Base-by-base conservation (phyloP, 2,113 vertebrate species). In the Sprattus sprattus region DNA sequence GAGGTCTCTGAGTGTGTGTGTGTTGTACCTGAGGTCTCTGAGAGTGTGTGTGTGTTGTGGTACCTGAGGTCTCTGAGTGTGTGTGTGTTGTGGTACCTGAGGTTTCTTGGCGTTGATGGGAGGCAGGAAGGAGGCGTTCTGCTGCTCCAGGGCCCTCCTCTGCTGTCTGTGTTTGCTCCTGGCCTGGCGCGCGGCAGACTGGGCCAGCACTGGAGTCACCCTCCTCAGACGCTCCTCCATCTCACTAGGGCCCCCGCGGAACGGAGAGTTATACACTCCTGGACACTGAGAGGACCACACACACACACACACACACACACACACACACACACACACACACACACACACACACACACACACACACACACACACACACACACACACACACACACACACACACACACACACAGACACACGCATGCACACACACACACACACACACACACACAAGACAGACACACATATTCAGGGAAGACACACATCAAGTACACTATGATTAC, bases 201-300 rank as follows among this genome's bases (percentile, higher is more conserved):
- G 94, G 78, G 91, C 90, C 25, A 49, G 87, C 84, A 94, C 88
- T 7, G 95, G 96, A 88, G 95, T 98, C 85, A 95, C 95, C 83
- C 94, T 93, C 90, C 22, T 93, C 87, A 99, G 88, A 57, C 95
- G 92, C 85, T 95, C 80, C 86, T 99, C 98, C 96, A 96, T 96
- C 7, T 96, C 96, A 92, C 98, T 95, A 45, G 97, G 97, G 25
- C 85, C 89, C 50, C 90, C 89, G 88, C 93, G 95, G 91, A 95
- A 97, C 0, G 97, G 98, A 0, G 98, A 99, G 88, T 98, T 99
- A 89, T 96, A 99, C 57, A 99, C 83, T 45, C 98, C 97, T 92
- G 97, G 93, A 92, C 95, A 87, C 98, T 99, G 75, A 78, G 86
- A 89, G 25, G 52, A 85, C 80, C 67, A 85, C 18, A 88, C 20